Conservation (phyloP, 2,113 vertebrate genomes). For the Perca fluviatilis region DNA sequence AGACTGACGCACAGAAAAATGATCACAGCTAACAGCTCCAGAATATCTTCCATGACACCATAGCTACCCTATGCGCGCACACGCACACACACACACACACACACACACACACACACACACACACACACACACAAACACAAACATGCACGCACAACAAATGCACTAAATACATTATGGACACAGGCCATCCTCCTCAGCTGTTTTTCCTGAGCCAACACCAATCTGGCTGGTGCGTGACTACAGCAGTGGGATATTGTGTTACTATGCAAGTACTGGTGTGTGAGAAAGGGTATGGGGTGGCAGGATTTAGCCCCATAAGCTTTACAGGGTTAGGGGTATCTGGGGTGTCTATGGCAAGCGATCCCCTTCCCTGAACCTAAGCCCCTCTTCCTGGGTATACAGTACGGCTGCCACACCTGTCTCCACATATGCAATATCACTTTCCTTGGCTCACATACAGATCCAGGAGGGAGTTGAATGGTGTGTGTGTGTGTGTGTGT, state of each 20-base stretch:
- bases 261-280: slow-evolving; percentile 29
- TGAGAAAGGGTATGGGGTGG: slow-evolving; percentile 32
- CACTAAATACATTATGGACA: slow-evolving; percentile 35
- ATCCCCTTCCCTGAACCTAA: slow-evolving; percentile 55
- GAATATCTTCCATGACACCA: slow-evolving; percentile 38
- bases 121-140: slow-evolving; percentile 15
- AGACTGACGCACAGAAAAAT: slow-evolving; percentile 38
- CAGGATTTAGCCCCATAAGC: slow-evolving; percentile 59
- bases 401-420: slow-evolving; percentile 60
- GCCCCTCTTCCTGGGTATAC: slow-evolving; percentile 60
- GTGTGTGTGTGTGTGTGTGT: not conserved
- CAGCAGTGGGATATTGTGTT: slow-evolving; percentile 53
- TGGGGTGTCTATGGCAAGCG: slow-evolving; percentile 47
- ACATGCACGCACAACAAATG: not conserved
- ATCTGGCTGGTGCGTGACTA: slow-evolving; percentile 25
- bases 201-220: slow-evolving; percentile 33
- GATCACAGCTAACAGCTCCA: slow-evolving; percentile 49
- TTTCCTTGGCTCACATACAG: slow-evolving; percentile 35
- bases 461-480: not conserved
- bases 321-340: slow-evolving; percentile 19
- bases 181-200: slow-evolving; percentile 51
- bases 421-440: slow-evolving; percentile 42
- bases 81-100: slow-evolving; percentile 9
- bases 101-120: slow-evolving; percentile 8
- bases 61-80: slow-evolving; percentile 7